These are phyloP conservation scores for Chelon auratus DNA, from an alignment of 2,797 vertebrate genomes.

Conservation along the genomic window DNA sequence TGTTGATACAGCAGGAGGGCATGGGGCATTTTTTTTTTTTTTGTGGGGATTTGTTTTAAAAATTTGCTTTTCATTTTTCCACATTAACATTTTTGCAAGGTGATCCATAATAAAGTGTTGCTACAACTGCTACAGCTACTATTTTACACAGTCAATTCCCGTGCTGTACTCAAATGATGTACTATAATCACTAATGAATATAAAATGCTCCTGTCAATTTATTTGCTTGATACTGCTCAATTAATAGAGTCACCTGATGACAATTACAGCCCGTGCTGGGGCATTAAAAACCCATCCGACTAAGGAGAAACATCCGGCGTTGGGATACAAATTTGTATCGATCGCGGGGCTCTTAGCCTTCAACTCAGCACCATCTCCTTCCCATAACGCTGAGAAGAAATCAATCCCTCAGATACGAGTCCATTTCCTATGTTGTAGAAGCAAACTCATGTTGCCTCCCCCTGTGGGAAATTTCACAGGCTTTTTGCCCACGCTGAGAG, in stretches of 20 bases:
- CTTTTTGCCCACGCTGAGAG: slow-evolving; percentile 54
- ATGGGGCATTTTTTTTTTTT: no score
- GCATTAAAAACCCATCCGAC: slow-evolving; percentile 41
- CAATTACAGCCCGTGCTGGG: slow-evolving; percentile 26
- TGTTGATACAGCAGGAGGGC: no score
- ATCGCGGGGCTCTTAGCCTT: slow-evolving; percentile 70
- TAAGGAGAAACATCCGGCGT: slow-evolving; percentile 57
- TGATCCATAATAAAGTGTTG: not conserved
- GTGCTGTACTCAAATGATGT: slow-evolving; percentile 5
- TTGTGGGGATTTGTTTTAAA: no score
- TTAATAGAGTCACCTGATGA: slow-evolving; percentile 56
- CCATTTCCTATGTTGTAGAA: slow-evolving; percentile 77
- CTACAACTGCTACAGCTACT: slow-evolving; percentile 5
- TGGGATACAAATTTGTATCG: slow-evolving; percentile 71
- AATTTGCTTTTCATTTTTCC: no score
- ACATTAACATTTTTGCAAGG: no score
- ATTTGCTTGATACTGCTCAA: slow-evolving; percentile 44
- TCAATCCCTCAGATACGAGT: slow-evolving; percentile 74
- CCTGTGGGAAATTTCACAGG: slow-evolving; percentile 70
- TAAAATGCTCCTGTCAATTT: slow-evolving; percentile 32
- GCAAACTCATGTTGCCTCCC: slow-evolving; percentile 63
- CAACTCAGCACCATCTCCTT: slow-evolving; percentile 62
- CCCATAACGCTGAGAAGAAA: slow-evolving; percentile 76
- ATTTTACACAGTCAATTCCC: slow-evolving; percentile 11
- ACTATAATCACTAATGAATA: slow-evolving; percentile 43